phyloP scores from a whole-genome alignment of 2,797 vertebrate species.

The Mastacembelus armatus region DNA sequence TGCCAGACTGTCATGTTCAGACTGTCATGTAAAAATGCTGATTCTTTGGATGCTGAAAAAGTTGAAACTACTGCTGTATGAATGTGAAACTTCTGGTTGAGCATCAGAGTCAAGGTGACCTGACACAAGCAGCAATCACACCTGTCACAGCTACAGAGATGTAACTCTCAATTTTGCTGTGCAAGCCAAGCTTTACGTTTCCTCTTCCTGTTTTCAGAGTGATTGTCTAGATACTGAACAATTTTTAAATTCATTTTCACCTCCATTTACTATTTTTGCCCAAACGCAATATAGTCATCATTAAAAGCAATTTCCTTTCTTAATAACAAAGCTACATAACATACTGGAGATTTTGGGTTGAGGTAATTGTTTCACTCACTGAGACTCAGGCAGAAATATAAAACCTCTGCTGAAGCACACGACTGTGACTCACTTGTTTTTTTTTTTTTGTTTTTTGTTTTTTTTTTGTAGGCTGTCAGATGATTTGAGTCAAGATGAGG shows the following conservation, averaged over 20 bases:
- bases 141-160: slow-evolving; percentile 27
- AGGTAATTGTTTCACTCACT: slow-evolving; percentile 14
- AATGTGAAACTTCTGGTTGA: slow-evolving; percentile 13
- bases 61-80: not conserved
- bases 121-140: slow-evolving; percentile 32
- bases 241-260: not conserved
- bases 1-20: too few species aligned
- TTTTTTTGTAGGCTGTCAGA: slow-evolving; percentile 8
- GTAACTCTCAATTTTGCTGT: not conserved
- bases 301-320: not conserved
- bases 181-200: not conserved
- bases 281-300: not conserved
- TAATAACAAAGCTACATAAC: slow-evolving; percentile 12
- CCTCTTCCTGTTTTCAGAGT: not conserved
- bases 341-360: not conserved
- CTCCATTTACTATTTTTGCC: not conserved
- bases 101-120: slow-evolving; percentile 42
- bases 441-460: slow-evolving; percentile 21
- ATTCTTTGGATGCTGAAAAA: not conserved
- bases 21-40: not conserved
- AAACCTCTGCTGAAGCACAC: not conserved
- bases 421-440: slow-evolving; percentile 15
- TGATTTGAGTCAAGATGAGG: slow-evolving; percentile 1
- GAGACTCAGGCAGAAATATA: not conserved
- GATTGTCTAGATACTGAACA: not conserved